Percentiles rank a stretch among this genome's conserved stretches.
These are phyloP conservation scores for Metridium senile DNA, from an alignment of 92 coral and sea anemone genomes.

Conservation along the genomic window DNA sequence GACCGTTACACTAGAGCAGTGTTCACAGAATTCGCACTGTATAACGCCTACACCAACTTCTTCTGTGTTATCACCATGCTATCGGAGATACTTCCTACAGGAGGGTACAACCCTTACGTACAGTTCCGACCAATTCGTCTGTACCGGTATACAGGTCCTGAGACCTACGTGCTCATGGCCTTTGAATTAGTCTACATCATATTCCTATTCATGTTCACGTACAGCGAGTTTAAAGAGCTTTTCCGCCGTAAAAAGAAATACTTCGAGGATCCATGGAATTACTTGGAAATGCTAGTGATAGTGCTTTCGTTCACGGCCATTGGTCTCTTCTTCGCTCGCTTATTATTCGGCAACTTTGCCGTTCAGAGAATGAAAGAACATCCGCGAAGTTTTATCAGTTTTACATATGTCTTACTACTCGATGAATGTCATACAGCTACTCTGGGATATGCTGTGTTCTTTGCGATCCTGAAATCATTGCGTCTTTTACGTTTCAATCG, in stretches of 20 bases:
- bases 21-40: constrained; percentile 80
- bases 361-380: constrained; percentile 63
- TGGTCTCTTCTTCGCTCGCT: constrained; percentile 76
- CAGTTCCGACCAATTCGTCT: constrained; percentile 64
- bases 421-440: constrained; percentile 68
- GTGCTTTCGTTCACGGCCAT: constrained; percentile 74
- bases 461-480: constrained; percentile 67
- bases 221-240: constrained; percentile 77
- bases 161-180: constrained; percentile 68
- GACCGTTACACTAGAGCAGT: constrained; percentile 85
- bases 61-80: constrained; percentile 74
- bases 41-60: constrained; percentile 78
- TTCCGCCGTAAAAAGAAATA: constrained; percentile 64
- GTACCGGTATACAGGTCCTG: constrained; percentile 79
- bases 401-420: constrained; percentile 73
- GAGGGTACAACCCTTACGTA: constrained; percentile 76
- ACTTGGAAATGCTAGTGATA: constrained; percentile 68
- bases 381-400: constrained; percentile 63
- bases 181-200: constrained; percentile 69
- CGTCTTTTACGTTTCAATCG: constrained; percentile 84
- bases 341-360: constrained; percentile 66
- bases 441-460: constrained; percentile 73
- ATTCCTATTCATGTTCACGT: constrained; percentile 69
- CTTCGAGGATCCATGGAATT: constrained; percentile 81
- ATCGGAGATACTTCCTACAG: constrained; percentile 79